Conservation (phyloP, 2,888 invertebrate species). For the Nebria salina region DNA sequence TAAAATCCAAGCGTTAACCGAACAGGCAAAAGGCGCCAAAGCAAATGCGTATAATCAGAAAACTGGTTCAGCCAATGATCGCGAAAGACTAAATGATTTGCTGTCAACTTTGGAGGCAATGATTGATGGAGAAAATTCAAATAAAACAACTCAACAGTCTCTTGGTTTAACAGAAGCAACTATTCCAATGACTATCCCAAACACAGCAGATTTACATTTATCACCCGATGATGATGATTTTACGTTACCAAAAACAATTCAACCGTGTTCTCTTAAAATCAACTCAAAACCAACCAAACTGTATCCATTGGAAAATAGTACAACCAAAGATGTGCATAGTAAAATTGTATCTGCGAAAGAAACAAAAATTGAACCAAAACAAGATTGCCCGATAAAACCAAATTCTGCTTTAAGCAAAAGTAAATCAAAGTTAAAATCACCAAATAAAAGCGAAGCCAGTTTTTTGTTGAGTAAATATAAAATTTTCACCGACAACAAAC, state of each 20-base stretch:
- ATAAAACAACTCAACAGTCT: background rate
- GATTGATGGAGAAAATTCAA: background rate
- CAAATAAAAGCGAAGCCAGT: slow-evolving; percentile 20
- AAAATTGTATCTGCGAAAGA: slow-evolving; percentile 12
- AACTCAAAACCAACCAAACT: background rate
- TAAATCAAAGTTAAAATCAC: background rate
- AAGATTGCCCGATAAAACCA: background rate
- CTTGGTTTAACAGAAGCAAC: slow-evolving; percentile 7
- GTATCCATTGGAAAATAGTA: background rate
- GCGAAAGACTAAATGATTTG: background rate
- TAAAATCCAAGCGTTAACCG: slow-evolving; percentile 33
- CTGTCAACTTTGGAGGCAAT: background rate
- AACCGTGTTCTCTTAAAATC: background rate
- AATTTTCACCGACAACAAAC: slow-evolving; percentile 24
- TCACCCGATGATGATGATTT: slow-evolving; percentile 38
- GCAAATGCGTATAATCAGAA: background rate
- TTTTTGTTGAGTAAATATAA: slow-evolving; percentile 37
- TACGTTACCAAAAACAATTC: background rate
- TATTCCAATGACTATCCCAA: slow-evolving; percentile 34
- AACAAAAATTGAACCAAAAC: background rate
- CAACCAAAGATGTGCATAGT: slow-evolving; percentile 2
- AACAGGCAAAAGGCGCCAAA: slow-evolving; percentile 20
- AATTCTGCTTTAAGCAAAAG: slow-evolving; percentile 6
- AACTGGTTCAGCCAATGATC: background rate
- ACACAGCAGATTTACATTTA: slow-evolving; percentile 31